Base-by-base conservation (phyloP, 2,113 vertebrate genomes). In the Mola mola region DNA sequence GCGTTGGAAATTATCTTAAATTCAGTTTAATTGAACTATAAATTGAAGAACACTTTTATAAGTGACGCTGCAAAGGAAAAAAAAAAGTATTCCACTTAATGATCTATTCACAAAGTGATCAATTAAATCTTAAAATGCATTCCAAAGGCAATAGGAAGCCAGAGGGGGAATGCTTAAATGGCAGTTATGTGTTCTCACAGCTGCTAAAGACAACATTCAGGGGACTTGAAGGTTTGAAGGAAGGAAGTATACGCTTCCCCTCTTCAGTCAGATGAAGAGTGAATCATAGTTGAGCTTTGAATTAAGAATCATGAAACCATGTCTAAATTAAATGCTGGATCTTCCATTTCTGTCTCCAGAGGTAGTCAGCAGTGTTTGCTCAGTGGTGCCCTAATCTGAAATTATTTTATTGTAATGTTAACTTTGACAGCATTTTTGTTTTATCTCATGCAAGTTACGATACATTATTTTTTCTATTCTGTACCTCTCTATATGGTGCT, bases 121-220 rank as follows among this genome's bases (percentile, higher is more conserved):
- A 62, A 15, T 50, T 59, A 5, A 43, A 57, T 47, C 26, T 58
- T n/a, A 42, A 61, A 67, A 56, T 1, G 2, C 6, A 25, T 57
- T 66, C 37, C 38, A 21, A 46, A 60, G 46, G 17, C 46, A 63
- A 12, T 40, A 7, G 41, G 69, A 60, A 64, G 50, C 40, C 25
- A 10, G 42, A 8, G n/a, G 34, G 50, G 24, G 20, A 24, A 68
- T 20, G 33, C 12, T 57, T 53, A 28, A 71, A 70, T 41, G 22
- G 26, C 1, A 13, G 25, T 33, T 47, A 68, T 51, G 33, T 69
- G 37, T 52, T 21, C 24, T 48, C 53, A 43, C 75, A 78, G 80
- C 78, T 83, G 78, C 68, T 51, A 33, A 52, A 42, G 53, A 43
- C 15, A 3, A 57, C 37, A 33, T 44, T 78, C n/a, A 79, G 70